A percentile compares a stretch with the other conserved stretches of the same genome.
Evolutionary conservation across 2,797 vertebrate genomes (phyloP).

Genomic region (Melanogrammus aeglefinus): DNA sequence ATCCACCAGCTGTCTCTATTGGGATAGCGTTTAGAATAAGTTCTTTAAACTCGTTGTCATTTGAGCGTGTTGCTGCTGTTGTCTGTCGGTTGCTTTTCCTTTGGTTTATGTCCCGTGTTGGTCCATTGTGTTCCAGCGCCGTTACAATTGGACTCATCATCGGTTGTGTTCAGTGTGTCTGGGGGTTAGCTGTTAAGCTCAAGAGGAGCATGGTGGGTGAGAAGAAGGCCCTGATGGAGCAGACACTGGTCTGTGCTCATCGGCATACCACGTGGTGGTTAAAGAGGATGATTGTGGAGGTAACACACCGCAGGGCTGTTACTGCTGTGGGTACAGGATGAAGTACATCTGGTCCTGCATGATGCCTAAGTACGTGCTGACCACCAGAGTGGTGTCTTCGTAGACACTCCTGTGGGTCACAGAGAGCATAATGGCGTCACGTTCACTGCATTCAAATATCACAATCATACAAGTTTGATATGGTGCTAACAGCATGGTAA

Average conservation of each 20-base stretch:
- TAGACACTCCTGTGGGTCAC: conserved; percentile 62
- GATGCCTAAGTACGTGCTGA: conserved; percentile 66
- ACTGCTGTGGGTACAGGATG: conserved; percentile 50
- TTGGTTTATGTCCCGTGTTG: too few species aligned
- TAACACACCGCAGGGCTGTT: conserved; percentile 29
- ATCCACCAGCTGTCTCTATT: neutral
- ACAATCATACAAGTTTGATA: neutral
- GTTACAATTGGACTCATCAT: too few species aligned
- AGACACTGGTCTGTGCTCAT: neutral
- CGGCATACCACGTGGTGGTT: neutral
- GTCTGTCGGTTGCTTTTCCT: too few species aligned
- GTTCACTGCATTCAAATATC: too few species aligned
- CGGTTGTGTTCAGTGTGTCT: too few species aligned
- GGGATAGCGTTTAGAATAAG: neutral
- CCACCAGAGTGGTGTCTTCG: conserved; percentile 49
- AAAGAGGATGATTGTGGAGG: neutral
- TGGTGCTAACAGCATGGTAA: neutral
- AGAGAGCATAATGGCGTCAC: conserved; percentile 6
- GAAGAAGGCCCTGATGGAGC: neutral
- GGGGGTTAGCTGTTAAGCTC: too few species aligned
- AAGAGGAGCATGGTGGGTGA: neutral
- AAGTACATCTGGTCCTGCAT: conserved; percentile 70
- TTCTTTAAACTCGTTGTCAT: too few species aligned
- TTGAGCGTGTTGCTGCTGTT: too few species aligned
- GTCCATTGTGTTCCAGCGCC: too few species aligned